A percentile compares a stretch with the other conserved stretches of the same genome.
Evolutionary conservation across 2,797 vertebrate species (phyloP).

Genomic region (Acrossocheilus fasciatus): DNA sequence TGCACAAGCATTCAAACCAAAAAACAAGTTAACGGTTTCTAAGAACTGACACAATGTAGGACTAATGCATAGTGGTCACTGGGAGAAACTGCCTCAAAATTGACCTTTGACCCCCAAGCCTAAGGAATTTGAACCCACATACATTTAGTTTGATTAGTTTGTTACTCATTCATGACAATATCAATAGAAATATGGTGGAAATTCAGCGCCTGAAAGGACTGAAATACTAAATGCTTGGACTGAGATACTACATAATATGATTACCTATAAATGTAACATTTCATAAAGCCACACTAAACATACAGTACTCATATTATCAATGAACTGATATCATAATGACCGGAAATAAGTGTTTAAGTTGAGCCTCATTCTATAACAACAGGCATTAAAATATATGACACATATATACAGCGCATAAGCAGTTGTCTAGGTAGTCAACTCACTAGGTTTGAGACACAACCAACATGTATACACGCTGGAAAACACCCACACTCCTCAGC

Average conservation of each 20-base stretch:
- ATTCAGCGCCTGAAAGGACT: background rate
- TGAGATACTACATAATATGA: background rate
- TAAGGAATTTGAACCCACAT: slow-evolving; percentile 35
- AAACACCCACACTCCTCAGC: slow-evolving; percentile 35
- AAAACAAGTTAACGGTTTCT: background rate
- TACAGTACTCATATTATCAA: background rate
- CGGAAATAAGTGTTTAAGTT: background rate
- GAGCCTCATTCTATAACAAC: background rate
- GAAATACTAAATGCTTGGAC: background rate
- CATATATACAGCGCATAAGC: background rate
- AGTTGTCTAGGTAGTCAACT: background rate
- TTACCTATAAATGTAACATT: background rate
- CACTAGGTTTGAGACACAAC: background rate
- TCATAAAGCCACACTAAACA: background rate
- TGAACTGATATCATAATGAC: background rate
- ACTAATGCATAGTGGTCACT: background rate
- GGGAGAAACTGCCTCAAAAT: background rate
- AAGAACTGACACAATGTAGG: background rate
- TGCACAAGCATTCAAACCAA: background rate
- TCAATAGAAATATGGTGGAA: background rate
- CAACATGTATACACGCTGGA: background rate
- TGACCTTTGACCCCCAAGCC: slow-evolving; percentile 16
- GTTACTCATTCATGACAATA: slow-evolving; percentile 33
- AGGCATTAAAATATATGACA: background rate
- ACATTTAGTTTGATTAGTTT: background rate